A percentile compares a stretch with the other conserved stretches of the same genome.
Conservation (phyloP, 2,888 invertebrate species). For the Microplitis deprimator region DNA sequence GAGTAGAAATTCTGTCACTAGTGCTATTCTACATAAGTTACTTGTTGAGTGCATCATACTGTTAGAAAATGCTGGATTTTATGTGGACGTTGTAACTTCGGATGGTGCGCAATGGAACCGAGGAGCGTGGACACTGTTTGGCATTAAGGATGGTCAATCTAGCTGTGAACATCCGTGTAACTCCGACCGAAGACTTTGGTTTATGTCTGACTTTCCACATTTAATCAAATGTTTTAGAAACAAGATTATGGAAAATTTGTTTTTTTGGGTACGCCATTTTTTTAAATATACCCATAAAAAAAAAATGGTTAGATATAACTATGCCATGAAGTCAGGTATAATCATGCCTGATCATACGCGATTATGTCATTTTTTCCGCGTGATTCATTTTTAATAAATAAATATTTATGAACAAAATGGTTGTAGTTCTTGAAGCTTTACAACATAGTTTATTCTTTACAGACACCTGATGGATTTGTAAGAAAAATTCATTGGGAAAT, state of each 20-base stretch:
- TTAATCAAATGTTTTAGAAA: constrained; percentile 52
- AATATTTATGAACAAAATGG: background rate
- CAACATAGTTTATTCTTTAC: background rate
- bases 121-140: constrained; percentile 53
- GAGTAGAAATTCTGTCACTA: constrained; percentile 46
- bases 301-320: too few species aligned
- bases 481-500: constrained; percentile 39
- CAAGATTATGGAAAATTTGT: constrained; percentile 43
- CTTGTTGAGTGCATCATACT: constrained; percentile 54
- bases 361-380: too few species aligned
- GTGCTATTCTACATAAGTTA: constrained; percentile 51
- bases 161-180: constrained; percentile 53
- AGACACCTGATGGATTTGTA: constrained; percentile 46
- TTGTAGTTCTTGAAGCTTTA: too few species aligned
- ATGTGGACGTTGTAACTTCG: constrained; percentile 51
- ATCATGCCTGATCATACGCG: too few species aligned
- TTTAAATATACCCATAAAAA: background rate
- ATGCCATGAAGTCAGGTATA: too few species aligned
- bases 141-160: constrained; percentile 39
- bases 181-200: constrained; percentile 48
- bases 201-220: constrained; percentile 56
- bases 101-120: constrained; percentile 58
- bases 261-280: constrained; percentile 41
- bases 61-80: constrained; percentile 49
- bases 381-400: background rate